A percentile compares a stretch with the other conserved stretches of the same genome.
phyloP scores from a whole-genome alignment of 2,113 vertebrate genomes.

The Neolamprologus kungweensis region DNA sequence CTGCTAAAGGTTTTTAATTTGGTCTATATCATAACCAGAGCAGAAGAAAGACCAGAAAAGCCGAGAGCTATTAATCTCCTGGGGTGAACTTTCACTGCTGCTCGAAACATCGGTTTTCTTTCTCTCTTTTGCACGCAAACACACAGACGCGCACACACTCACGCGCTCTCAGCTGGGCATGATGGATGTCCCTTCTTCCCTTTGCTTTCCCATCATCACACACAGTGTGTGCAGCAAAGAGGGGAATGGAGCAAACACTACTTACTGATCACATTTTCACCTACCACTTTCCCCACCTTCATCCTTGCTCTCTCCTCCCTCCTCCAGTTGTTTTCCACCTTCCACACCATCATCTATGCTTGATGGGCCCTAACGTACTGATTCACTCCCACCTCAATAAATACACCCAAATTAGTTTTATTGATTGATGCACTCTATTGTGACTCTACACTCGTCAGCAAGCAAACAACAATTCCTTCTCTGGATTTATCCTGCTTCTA shows the following conservation, averaged over 20 bases:
- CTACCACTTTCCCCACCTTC: background rate
- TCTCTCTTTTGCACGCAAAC: background rate
- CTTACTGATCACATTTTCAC: slow-evolving; percentile 31
- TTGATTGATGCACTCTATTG: slow-evolving; percentile 5
- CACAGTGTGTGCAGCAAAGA: slow-evolving; percentile 20
- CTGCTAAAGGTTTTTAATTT: slow-evolving; percentile 61
- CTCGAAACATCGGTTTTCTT: slow-evolving; percentile 5
- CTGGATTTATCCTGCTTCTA: background rate
- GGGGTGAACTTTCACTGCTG: slow-evolving; percentile 39
- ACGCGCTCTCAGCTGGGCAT: slow-evolving; percentile 26
- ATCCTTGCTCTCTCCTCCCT: background rate
- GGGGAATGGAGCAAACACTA: background rate
- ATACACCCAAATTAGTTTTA: slow-evolving; percentile 25
- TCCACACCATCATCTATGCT: background rate
- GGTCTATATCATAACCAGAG: slow-evolving; percentile 52
- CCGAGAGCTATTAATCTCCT: slow-evolving; percentile 59
- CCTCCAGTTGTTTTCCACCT: background rate
- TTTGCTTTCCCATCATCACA: slow-evolving; percentile 40
- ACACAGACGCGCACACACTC: background rate
- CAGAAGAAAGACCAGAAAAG: slow-evolving; percentile 22
- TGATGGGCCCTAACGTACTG: slow-evolving; percentile 1
- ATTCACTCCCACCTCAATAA: slow-evolving; percentile 7
- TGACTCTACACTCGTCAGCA: background rate
- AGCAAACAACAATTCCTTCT: background rate
- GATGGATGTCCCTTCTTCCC: slow-evolving; percentile 48